A percentile compares a stretch with the other conserved stretches of the same genome.
Conservation (phyloP, 2,113 vertebrate genomes). For the Montifringilla adamsi region DNA sequence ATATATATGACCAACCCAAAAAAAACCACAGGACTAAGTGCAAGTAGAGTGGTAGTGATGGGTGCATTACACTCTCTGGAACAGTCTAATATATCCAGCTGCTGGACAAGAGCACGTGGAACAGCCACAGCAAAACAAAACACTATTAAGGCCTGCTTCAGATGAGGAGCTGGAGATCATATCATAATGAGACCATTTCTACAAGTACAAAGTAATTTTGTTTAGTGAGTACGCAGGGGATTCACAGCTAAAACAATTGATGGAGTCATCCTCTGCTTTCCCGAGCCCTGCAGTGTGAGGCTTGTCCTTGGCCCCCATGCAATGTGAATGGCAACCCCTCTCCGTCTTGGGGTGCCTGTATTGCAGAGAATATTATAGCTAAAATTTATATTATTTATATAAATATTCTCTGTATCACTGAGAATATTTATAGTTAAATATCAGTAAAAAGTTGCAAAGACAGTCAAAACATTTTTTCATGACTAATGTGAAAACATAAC, state of each 20-base stretch:
- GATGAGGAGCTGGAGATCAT: neutral
- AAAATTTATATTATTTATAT: neutral
- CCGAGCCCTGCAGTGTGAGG: neutral
- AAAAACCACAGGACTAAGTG: neutral
- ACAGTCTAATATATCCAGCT: neutral
- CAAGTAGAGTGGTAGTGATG: neutral
- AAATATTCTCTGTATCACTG: neutral
- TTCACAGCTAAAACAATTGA: neutral
- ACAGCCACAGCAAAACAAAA: neutral
- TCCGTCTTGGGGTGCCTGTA: neutral
- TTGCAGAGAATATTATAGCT: neutral
- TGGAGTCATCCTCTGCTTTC: neutral
- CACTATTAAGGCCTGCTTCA: neutral
- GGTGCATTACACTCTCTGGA: neutral
- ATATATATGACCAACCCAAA: neutral
- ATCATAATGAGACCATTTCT: neutral
- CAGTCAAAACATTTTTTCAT: neutral
- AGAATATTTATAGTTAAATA: neutral
- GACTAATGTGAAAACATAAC: neutral
- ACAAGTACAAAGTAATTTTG: neutral
- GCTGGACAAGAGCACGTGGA: neutral
- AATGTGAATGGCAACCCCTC: fast-evolving
- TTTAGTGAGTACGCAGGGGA: fast-evolving
- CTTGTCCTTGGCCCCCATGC: fast-evolving
- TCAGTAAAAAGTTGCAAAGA: neutral